Evolutionary conservation across 2,888 invertebrate species (phyloP).

Genomic region (Cryptops parisi): DNA sequence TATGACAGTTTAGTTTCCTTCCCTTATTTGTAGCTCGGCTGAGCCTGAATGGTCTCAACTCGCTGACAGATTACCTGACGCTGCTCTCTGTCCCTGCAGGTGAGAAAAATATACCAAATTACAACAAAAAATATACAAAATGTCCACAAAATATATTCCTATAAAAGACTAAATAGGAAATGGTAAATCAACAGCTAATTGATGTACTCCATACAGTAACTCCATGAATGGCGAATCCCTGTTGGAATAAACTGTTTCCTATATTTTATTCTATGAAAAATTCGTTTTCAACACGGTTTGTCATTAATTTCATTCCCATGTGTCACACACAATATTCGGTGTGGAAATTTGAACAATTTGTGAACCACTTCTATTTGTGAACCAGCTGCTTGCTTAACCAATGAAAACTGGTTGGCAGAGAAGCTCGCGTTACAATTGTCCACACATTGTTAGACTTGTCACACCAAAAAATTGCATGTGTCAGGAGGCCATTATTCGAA

Average conservation of each 20-base stretch:
- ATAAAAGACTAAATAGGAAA: neutral
- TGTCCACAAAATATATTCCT: neutral
- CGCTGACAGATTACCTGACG: conserved; percentile 19
- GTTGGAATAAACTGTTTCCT: neutral
- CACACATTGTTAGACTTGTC: too few species aligned
- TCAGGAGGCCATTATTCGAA: too few species aligned
- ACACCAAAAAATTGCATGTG: too few species aligned
- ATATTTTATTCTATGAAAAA: neutral
- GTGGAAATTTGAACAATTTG: too few species aligned
- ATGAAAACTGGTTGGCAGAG: too few species aligned
- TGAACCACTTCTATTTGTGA: too few species aligned
- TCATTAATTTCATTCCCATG: neutral
- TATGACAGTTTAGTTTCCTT: neutral
- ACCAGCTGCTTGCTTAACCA: too few species aligned
- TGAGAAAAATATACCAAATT: too few species aligned
- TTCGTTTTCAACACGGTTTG: neutral
- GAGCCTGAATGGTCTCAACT: conserved; percentile 18
- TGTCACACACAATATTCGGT: too few species aligned
- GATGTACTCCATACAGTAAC: neutral
- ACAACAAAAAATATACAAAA: too few species aligned
- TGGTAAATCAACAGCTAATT: neutral
- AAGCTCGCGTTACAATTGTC: too few species aligned
- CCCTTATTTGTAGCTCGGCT: conserved; percentile 14
- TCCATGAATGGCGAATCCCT: too few species aligned
- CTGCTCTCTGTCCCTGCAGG: conserved; percentile 19